Evolutionary conservation across 1,140 invertebrate species (phyloP).

Genomic region (Polypedilum vanderplanki): DNA sequence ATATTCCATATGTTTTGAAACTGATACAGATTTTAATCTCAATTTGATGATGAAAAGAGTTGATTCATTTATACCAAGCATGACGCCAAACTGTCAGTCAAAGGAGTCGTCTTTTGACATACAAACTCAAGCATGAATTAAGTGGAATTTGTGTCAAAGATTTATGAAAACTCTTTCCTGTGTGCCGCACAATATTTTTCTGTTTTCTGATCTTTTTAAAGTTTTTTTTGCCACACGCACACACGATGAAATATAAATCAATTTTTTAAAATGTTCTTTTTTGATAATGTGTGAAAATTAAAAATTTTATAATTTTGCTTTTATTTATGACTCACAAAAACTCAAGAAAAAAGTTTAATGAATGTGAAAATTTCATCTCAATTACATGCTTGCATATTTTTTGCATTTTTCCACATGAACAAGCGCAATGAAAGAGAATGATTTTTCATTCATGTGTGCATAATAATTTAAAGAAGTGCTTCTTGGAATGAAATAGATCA

Average conservation of each 20-base stretch:
- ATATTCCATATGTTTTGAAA: slow-evolving; percentile 2
- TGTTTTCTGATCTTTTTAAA: not conserved
- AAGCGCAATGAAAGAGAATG: not conserved
- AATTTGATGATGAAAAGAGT: slow-evolving; percentile 6
- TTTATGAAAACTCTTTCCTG: slow-evolving; percentile 6
- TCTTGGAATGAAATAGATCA: not conserved
- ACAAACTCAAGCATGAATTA: not conserved
- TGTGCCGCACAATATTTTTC: too few species aligned
- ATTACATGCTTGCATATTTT: not conserved
- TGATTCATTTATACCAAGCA: slow-evolving; percentile 11
- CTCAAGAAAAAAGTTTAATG: not conserved
- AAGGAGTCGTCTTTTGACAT: not conserved
- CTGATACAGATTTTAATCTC: not conserved
- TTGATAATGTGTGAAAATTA: too few species aligned
- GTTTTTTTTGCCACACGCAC: not conserved
- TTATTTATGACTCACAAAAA: too few species aligned
- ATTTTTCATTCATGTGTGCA: not conserved
- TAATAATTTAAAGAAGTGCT: not conserved
- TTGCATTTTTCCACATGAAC: not conserved
- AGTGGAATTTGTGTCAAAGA: slow-evolving; percentile 6
- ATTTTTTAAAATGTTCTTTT: not conserved
- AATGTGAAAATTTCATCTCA: slow-evolving; percentile 13
- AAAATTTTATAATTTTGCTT: not conserved
- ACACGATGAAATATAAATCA: not conserved
- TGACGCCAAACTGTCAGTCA: slow-evolving; percentile 15